These are phyloP conservation scores for Pterocles burchelli DNA, from an alignment of 2,113 vertebrate genomes.

Conservation along the genomic window DNA sequence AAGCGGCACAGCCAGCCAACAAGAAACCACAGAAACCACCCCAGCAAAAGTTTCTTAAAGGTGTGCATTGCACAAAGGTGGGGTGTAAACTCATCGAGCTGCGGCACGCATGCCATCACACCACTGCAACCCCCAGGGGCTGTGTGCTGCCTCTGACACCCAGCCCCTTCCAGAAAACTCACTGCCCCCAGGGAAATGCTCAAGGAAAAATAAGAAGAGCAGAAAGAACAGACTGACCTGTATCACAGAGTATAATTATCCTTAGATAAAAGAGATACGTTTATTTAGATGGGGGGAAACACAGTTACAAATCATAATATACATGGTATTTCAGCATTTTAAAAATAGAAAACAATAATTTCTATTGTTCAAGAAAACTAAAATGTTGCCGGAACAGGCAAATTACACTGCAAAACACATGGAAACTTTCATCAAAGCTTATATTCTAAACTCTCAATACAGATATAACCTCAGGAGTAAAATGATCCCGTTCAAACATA, in stretches of 20 bases:
- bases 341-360: neutral
- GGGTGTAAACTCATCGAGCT: neutral
- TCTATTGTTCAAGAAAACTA: neutral
- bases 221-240: neutral
- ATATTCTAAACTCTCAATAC: neutral
- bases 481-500: neutral
- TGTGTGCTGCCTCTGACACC: neutral
- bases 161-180: neutral
- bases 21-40: neutral
- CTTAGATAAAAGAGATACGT: neutral
- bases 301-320: neutral
- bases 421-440: neutral
- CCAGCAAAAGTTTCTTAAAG: neutral
- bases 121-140: fast-evolving
- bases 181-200: neutral
- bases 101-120: fast-evolving
- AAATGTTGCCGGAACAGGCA: neutral
- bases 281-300: neutral
- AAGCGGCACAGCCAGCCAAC: slow-evolving; percentile 2
- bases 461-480: neutral
- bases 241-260: neutral
- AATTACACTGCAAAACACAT: neutral
- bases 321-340: neutral
- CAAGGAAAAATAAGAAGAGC: neutral
- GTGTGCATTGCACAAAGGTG: neutral